Conservation (phyloP, 1,140 invertebrate species). For the Adelges cooleyi region DNA sequence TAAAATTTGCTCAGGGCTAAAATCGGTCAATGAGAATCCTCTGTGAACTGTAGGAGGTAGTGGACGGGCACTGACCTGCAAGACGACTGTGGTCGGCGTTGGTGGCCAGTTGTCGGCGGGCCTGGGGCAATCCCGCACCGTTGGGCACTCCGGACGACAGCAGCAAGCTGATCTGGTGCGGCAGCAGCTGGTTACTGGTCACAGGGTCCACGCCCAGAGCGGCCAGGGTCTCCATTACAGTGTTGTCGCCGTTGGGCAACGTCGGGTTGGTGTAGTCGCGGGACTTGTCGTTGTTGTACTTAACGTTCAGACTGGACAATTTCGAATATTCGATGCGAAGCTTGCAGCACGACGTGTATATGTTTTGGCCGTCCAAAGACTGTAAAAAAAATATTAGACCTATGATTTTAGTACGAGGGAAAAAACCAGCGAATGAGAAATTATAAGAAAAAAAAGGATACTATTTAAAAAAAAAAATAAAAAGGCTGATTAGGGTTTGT, state of each 20-base stretch:
- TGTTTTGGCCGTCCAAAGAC: slow-evolving; percentile 94
- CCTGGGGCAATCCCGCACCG: slow-evolving; percentile 27
- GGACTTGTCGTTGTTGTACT: slow-evolving; percentile 99
- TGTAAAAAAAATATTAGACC: slow-evolving; percentile 41
- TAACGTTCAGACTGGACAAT: slow-evolving; percentile 92
- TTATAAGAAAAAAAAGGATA: too few relatives aligned
- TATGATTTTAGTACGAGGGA: too few relatives aligned
- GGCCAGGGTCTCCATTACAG: slow-evolving; percentile 42
- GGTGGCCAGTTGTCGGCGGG: not conserved
- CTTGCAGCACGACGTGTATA: slow-evolving; percentile 99
- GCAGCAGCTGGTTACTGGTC: slow-evolving; percentile 49
- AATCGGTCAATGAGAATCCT: too few relatives aligned
- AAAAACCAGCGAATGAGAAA: too few relatives aligned
- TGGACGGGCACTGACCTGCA: too few relatives aligned
- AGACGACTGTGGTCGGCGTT: slow-evolving; percentile 37
- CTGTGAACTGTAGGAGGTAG: slow-evolving; percentile 32
- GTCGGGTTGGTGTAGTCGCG: slow-evolving; percentile 97
- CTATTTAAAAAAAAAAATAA: too few relatives aligned
- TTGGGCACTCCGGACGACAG: slow-evolving; percentile 35
- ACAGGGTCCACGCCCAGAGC: slow-evolving; percentile 30
- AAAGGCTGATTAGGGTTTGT: too few relatives aligned
- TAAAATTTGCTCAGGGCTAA: too few relatives aligned
- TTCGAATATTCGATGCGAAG: slow-evolving; percentile 98
- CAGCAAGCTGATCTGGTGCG: slow-evolving; percentile 43
- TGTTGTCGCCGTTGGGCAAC: slow-evolving; percentile 80